Evolutionary conservation across 2,888 invertebrate genomes (phyloP), one percentile per base, ranked within the genome.

Genomic region (Scelioninae gen. 2): DNA sequence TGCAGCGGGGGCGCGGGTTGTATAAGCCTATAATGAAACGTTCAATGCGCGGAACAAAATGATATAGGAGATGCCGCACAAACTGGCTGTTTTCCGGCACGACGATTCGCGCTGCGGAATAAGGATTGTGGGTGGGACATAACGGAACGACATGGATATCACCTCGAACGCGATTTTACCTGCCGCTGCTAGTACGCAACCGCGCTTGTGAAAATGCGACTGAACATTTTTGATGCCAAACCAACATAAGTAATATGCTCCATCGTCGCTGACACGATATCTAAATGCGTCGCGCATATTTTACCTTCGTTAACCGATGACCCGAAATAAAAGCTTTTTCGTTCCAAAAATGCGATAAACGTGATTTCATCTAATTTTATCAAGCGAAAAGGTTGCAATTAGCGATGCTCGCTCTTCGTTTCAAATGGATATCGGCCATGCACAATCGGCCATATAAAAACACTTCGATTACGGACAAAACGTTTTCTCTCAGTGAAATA

Each of bases 1-100:
- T 39, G 41, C 61, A 64, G 60, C 61, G 57, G 65, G 60, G 41
- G 58, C 63, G 35, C 65, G 50, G 69, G 52, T 57, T 72, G 60
- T 41, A 70, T 70, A 75, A 65, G 63, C 52, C 43, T 50, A 45
- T 55, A 72, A 72, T 72, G 60, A 65, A 72, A 37, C 72, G 72
- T 72, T 71, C 52, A 39, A 72, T 65, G 46, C 41, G 46, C 60
- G 39, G 53, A 41, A 65, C 53, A 72, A 72, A 65, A 71, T 72
- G 60, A 65, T 72, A 72, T 48, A 72, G 72, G 39, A 72, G 65
- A 65, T 55, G 55, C 22, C 22, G 16, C 31, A 55, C 35, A 48
- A 31, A 61, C 60, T 35, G 55, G 72, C 65, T 41, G 65, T 72
- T 65, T 72, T 67, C 65, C 72, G 60, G 60, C 53, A 72, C 53